A percentile compares a stretch with the other conserved stretches of the same genome.
Evolutionary conservation across 2,888 invertebrate species (phyloP).

Genomic region (Lathronympha strigana): DNA sequence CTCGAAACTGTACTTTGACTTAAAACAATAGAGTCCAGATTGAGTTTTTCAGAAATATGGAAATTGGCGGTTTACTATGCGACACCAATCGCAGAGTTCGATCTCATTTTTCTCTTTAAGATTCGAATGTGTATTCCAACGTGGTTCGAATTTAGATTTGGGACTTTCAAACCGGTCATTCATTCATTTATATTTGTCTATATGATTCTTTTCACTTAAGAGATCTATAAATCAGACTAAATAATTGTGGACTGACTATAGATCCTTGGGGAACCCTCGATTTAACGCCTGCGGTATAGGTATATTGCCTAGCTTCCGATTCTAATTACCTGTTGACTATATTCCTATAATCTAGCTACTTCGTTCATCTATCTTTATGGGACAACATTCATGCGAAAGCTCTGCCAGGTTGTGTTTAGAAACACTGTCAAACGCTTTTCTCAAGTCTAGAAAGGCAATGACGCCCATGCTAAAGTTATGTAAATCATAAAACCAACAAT

Average conservation of each 20-base stretch:
- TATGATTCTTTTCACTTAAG: neutral
- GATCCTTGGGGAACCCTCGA: neutral
- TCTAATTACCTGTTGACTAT: neutral
- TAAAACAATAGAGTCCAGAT: constrained; percentile 49
- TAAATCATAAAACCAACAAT: constrained; percentile 46
- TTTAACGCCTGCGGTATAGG: neutral
- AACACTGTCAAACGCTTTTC: neutral
- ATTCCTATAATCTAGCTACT: neutral
- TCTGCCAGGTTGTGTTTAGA: neutral
- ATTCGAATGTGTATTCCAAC: constrained; percentile 59
- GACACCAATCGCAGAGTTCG: constrained; percentile 54
- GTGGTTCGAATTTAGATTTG: constrained; percentile 62
- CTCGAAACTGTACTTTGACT: constrained; percentile 51
- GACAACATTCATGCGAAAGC: neutral
- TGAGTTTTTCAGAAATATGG: constrained; percentile 35
- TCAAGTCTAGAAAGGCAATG: neutral
- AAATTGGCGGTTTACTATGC: constrained; percentile 55
- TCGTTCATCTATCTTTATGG: neutral
- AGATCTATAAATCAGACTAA: neutral
- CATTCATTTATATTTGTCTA: constrained; percentile 5
- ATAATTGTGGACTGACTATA: neutral
- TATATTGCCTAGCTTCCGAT: neutral
- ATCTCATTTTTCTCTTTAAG: constrained; percentile 64
- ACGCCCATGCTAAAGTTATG: constrained; percentile 5
- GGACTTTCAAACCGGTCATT: constrained; percentile 54